Evolutionary conservation across 2,113 vertebrate species (phyloP), one percentile per base, ranked within the genome.

Genomic region (Corydoras sp.): DNA sequence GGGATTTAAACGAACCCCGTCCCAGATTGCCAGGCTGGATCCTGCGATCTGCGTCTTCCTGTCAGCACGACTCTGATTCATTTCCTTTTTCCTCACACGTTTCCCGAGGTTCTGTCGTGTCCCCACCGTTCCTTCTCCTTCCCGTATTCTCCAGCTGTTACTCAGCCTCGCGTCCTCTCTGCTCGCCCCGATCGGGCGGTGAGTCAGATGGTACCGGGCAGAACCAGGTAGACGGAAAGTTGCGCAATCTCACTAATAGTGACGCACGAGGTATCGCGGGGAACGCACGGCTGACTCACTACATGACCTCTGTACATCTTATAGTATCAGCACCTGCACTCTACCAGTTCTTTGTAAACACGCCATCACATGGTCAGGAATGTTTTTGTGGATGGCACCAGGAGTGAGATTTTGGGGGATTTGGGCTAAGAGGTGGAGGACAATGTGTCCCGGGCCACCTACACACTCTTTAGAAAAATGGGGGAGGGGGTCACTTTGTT

Each of bases 141-240:
- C 29, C 5, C 4, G 6, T 50, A 24, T 11, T 35, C n/a, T 56
- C 8, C 59, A 51, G 49, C 59, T 69, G 12, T 59, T 43, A 35
- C 56, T 69, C 32, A 1, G 65, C 62, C 24, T 15, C 35, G 5
- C 29, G 62, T 10, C 50, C 24, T 73, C 59, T 14, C 11, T 13
- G 51, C 30, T 14, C 29, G 29, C 59, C n/a, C 50, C 53, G 58
- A 77, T 63, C 79, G 55, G 24, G 80, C 60, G 66, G 73, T 83
- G 80, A 88, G 73, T 84, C 82, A 85, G 74, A 77, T 77, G 68
- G 64, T 69, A n/a, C 53, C 60, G 60, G 53, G 55, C 69, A 60
- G 73, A 62, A 65, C 70, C 68, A 68, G 62, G 71, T 72, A 72
- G 56, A 7, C 49, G 43, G 32, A 54, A 61, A 1, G 61, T 79